Evolutionary conservation across 2,888 invertebrate genomes (phyloP).

Genomic region (Eumacrocentrus americanus): DNA sequence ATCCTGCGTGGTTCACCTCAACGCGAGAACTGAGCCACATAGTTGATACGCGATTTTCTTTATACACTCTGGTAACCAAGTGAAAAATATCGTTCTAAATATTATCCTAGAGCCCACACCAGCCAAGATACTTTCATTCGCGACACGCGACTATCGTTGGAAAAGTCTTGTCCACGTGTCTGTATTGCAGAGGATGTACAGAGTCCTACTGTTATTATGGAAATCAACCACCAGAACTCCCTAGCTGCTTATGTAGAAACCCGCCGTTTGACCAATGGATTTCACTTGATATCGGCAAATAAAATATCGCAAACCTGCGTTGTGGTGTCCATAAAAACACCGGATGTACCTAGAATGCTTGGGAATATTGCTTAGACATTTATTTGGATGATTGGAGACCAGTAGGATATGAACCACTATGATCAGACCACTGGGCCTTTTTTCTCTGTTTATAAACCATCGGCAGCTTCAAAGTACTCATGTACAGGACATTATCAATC

Average conservation of each 20-base stretch:
- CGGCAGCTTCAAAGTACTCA: too few relatives aligned
- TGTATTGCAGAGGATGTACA: conserved; percentile 21
- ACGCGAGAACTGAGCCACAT: conserved; percentile 60
- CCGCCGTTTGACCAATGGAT: conserved; percentile 10
- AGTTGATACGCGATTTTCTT: conserved; percentile 61
- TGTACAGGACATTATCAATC: too few relatives aligned
- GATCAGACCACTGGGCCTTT: too few relatives aligned
- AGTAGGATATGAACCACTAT: too few relatives aligned
- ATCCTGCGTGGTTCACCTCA: conserved; percentile 52
- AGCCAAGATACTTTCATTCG: conserved; percentile 60
- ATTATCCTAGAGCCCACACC: conserved; percentile 54
- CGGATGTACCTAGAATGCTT: too few relatives aligned
- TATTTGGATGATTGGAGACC: too few relatives aligned
- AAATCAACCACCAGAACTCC: conserved; percentile 37
- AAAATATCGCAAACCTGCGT: too few relatives aligned
- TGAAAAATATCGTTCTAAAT: conserved; percentile 63
- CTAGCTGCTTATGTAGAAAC: conserved; percentile 15
- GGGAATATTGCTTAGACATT: too few relatives aligned
- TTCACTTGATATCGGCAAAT: conserved; percentile 18
- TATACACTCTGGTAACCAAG: conserved; percentile 62
- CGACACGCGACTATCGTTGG: conserved; percentile 56
- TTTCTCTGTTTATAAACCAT: too few relatives aligned
- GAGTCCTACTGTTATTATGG: conserved; percentile 29
- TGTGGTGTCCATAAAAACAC: too few relatives aligned
- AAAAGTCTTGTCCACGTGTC: conserved; percentile 53